phyloP scores from a whole-genome alignment of 2,888 invertebrate species.

The Buathra laborator region DNA sequence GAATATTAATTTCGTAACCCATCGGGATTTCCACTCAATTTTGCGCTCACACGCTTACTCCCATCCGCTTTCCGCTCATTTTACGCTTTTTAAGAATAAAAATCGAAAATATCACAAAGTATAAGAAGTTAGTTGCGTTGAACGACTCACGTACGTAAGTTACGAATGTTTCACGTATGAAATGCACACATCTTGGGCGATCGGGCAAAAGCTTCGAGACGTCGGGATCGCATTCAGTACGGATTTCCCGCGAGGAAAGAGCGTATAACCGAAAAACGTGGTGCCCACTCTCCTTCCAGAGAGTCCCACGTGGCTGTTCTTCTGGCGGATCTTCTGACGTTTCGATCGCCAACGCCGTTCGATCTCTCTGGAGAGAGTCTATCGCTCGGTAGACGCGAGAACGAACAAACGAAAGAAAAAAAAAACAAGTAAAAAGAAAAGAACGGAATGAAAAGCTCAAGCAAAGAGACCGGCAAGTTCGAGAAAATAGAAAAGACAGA shows the following conservation, averaged over 20 bases:
- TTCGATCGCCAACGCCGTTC: constrained; percentile 57
- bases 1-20: constrained; percentile 20
- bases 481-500: constrained; percentile 31
- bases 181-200: background rate
- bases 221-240: constrained; percentile 53
- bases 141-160: background rate
- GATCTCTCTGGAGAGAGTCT: constrained; percentile 53
- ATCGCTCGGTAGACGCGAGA: constrained; percentile 27
- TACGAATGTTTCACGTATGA: constrained; percentile 1
- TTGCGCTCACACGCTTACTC: background rate
- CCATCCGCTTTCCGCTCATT: no score
- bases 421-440: constrained; percentile 43
- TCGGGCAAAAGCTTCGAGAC: constrained; percentile 12
- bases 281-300: constrained; percentile 35
- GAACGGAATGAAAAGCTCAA: constrained; percentile 49
- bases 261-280: constrained; percentile 75
- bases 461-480: constrained; percentile 26
- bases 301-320: constrained; percentile 70
- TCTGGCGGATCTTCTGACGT: constrained; percentile 72
- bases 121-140: background rate
- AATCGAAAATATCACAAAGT: background rate
- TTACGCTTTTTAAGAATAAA: background rate
- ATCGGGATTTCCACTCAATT: background rate
- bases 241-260: constrained; percentile 77
- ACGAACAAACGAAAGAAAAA: constrained; percentile 33